Evolutionary conservation across 2,797 vertebrate species (phyloP), one percentile per base, ranked within the genome.

Genomic region (Phataginus tricuspis): DNA sequence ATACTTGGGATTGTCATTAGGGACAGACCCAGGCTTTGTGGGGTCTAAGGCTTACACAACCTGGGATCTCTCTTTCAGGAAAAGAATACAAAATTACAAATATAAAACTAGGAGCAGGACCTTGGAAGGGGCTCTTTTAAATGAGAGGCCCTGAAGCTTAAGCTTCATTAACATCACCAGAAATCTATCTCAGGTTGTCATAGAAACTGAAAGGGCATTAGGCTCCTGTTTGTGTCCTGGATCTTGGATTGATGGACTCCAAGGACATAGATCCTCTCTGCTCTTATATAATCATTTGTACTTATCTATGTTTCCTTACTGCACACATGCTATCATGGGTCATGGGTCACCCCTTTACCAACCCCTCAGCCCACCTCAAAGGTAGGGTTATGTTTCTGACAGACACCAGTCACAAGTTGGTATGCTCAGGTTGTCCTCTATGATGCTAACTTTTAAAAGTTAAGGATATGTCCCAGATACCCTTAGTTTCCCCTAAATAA

Each of bases 31-130:
- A n/a, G 29, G 69, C 80, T 91, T 89, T 92, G 71, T 68, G 66
- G 23, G 29, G n/a, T 83, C 82, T 55, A 83, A 95, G 57, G 39
- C 27, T 91, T 75, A 42, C 4, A 31, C 18, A 77, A 77, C 15
- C 84, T 57, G 39, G 49, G 31, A 12, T 66, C 80, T 90, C 61
- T 90, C 55, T 77, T 94, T 88, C 79, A 91, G 79, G 88, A 59
- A 96, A 95, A 91, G 9, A 77, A 87, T 42, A 27, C 16, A 53
- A 86, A 94, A 16, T 71, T 77, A 90, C 34, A 82, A 72, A 77
- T 29, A 21, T 16, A 79, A 83, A 92, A 53, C 31, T 27, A 88
- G 66, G 21, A 96, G 77, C 72, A 23, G 10, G 12, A 71, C 14
- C 69, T 89, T 69, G n/a, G 77, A 79, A 77, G 53, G 71, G 21